Base-by-base conservation (phyloP, 2,797 vertebrate species). In the Garrulus glandarius region DNA sequence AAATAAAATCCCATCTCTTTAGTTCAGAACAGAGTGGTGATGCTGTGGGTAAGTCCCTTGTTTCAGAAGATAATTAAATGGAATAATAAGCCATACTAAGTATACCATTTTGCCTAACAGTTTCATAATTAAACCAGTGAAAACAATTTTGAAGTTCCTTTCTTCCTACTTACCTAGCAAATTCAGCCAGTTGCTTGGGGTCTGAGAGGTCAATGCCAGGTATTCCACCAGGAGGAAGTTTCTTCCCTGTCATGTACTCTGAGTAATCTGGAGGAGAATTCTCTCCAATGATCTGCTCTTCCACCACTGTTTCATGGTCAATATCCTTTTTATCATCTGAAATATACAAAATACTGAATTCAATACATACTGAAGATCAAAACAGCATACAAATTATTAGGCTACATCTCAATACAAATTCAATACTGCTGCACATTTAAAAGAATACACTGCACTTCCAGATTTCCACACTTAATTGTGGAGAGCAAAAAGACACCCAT, bases 271-370 rank as follows among this genome's bases (percentile, higher is more conserved):
- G 99, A 88, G 99, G 99, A 22, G 99, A 99, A 97, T 99, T 99
- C 97, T 99, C 99, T 39, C 99, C 99, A 81, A 99, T 98, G 93
- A 99, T 99, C 97, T 99, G 99, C 53, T 99, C 99, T 96, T 99
- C 99, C 97, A 99, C 99, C 98, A 99, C 99, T 11, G 99, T 99
- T 97, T 99, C 99, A 72, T 99, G 99, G 98, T 99, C 99, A 91
- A 99, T 99, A 97, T 99, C 99, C 96, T 99, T 99, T 97, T 99
- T 99, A 97, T 99, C 99, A 98, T 99, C 99, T 99, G 98, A 97
- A 98, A 98, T 44, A 96, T 44, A 98, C 24, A 96, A 96, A 96
- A 95, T 39, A 89, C 27, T 32, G 24, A 64, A 81, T 69, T 95
- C 39, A 95, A 63, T 88, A 94, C 74, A 56, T 46, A 70, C 46